phyloP scores from a whole-genome alignment of 1,140 invertebrate genomes.

The Paralvinella palmiformis region DNA sequence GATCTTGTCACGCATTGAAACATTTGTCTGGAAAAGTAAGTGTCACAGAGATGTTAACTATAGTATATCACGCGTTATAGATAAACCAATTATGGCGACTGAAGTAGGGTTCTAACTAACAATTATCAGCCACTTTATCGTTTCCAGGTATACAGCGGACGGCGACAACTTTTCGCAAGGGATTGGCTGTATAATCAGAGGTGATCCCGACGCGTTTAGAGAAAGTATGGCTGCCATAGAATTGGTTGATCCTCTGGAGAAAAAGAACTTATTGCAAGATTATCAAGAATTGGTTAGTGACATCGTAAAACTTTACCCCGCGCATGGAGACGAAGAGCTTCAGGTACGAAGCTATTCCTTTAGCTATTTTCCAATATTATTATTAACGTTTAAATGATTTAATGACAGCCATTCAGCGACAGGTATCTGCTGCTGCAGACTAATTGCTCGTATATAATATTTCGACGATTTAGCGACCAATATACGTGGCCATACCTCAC shows the following conservation, averaged over 20 bases:
- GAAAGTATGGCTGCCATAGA: background rate
- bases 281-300: conserved; percentile 19
- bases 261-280: background rate
- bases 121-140: background rate
- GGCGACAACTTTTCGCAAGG: conserved; percentile 7
- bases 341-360: background rate
- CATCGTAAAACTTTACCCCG: conserved; percentile 8
- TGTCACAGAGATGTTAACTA: background rate
- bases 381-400: background rate
- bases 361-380: background rate
- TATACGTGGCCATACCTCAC: conserved; percentile 28
- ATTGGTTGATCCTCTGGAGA: background rate
- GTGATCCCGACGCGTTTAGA: conserved; percentile 9
- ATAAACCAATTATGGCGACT: background rate
- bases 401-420: background rate
- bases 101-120: background rate
- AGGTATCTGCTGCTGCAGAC: background rate
- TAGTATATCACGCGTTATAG: background rate
- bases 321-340: background rate
- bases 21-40: background rate
- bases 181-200: conserved; percentile 16
- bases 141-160: background rate
- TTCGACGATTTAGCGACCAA: conserved; percentile 11
- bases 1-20: too few species aligned
- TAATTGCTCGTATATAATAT: background rate